phyloP scores from a whole-genome alignment of 2,113 vertebrate species.

The Camelus bactrianus region DNA sequence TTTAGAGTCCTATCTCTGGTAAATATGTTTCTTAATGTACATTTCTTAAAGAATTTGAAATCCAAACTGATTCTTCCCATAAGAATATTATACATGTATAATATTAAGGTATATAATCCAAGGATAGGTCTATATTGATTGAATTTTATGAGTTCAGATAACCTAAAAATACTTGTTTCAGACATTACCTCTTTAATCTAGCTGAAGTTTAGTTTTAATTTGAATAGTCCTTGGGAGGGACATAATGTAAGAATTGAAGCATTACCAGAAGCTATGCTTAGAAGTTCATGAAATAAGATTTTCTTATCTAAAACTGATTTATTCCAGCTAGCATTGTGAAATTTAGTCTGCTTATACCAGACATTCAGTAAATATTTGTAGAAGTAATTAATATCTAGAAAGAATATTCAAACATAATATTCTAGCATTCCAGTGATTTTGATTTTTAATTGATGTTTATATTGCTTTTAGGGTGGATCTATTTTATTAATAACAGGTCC shows the following conservation, averaged over 20 bases:
- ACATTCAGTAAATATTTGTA: conserved; percentile 22
- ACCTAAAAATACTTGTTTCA: conserved; percentile 55
- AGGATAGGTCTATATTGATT: neutral
- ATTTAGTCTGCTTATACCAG: conserved; percentile 13
- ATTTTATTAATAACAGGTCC: conserved; percentile 95
- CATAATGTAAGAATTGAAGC: neutral
- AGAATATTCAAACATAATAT: conserved; percentile 7
- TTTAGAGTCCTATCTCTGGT: neutral
- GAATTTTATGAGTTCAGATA: conserved; percentile 35
- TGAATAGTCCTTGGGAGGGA: conserved; percentile 24
- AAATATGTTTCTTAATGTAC: neutral
- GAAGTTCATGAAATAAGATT: conserved; percentile 36
- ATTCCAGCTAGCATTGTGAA: neutral
- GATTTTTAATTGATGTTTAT: conserved; percentile 50
- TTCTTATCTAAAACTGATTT: neutral
- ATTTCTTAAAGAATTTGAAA: conserved; percentile 29
- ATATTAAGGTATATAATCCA: neutral
- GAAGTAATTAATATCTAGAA: conserved; percentile 30
- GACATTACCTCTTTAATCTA: neutral
- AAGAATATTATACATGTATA: neutral
- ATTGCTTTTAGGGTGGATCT: conserved; percentile 88
- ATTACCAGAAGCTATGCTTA: conserved; percentile 15
- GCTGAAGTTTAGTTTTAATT: conserved; percentile 24
- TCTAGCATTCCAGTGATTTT: neutral
- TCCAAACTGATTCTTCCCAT: neutral